Evolutionary conservation across 2,797 vertebrate genomes (phyloP).

Genomic region (Lepus oiostolus): DNA sequence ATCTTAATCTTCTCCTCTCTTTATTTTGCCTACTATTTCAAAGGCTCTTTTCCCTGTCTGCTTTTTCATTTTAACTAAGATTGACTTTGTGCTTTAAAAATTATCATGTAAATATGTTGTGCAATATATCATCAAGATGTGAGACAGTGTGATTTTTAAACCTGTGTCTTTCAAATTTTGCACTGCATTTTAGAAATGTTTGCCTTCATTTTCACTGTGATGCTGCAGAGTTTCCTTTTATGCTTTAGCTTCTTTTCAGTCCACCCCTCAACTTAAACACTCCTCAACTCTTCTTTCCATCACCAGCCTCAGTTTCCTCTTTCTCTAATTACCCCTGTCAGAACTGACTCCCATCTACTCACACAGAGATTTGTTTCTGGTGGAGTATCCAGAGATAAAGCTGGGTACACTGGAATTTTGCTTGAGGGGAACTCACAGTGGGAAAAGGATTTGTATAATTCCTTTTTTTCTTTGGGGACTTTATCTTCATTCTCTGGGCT

Average conservation of each 20-base stretch:
- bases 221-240: background rate
- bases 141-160: constrained; percentile 55
- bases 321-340: constrained; percentile 28
- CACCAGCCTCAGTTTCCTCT: background rate
- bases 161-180: constrained; percentile 33
- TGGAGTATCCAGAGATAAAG: constrained; percentile 60
- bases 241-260: background rate
- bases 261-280: background rate
- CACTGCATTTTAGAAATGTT: constrained; percentile 55
- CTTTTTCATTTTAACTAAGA: constrained; percentile 53
- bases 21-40: constrained; percentile 75
- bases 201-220: background rate
- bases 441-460: constrained; percentile 73
- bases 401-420: constrained; percentile 51
- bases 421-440: constrained; percentile 59
- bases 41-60: background rate
- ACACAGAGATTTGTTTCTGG: constrained; percentile 32
- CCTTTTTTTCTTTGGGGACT: background rate
- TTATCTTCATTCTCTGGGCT: constrained; percentile 62
- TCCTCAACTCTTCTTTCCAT: background rate
- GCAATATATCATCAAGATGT: constrained; percentile 58
- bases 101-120: constrained; percentile 58
- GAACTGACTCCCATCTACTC: background rate
- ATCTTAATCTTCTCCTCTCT: constrained; percentile 50
- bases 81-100: constrained; percentile 57